These are phyloP conservation scores for Drosophila falleni DNA, from an alignment of 2,888 invertebrate genomes.

Conservation along the genomic window DNA sequence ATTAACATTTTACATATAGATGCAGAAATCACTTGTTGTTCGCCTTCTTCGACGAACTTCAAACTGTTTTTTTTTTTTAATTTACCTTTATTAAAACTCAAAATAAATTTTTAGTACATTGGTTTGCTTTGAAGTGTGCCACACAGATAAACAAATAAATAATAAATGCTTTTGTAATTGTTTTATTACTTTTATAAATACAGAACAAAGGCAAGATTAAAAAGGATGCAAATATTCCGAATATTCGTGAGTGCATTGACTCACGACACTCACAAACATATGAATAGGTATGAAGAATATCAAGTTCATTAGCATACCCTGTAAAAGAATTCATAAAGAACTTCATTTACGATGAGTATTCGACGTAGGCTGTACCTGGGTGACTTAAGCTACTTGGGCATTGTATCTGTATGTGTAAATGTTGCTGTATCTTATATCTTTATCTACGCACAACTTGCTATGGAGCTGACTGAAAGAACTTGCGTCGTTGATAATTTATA, in stretches of 20 bases:
- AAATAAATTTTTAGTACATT: too few relatives aligned
- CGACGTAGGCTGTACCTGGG: slow-evolving; percentile 48
- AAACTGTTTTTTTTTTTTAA: slow-evolving; percentile 31
- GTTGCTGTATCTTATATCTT: slow-evolving; percentile 29
- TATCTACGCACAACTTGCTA: slow-evolving; percentile 44
- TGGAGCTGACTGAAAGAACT: slow-evolving; percentile 17
- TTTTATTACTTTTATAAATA: slow-evolving; percentile 17
- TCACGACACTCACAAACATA: slow-evolving; percentile 29
- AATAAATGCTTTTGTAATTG: neutral
- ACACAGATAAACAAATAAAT: too few relatives aligned
- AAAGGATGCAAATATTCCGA: slow-evolving; percentile 2
- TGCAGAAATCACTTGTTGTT: slow-evolving; percentile 3
- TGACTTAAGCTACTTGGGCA: slow-evolving; percentile 13
- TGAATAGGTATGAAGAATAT: too few relatives aligned
- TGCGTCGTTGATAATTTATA: slow-evolving; percentile 74
- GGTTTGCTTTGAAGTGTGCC: too few relatives aligned
- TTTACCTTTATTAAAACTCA: neutral
- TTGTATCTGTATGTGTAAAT: slow-evolving; percentile 10
- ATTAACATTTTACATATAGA: slow-evolving; percentile 5
- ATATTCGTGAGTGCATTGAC: slow-evolving; percentile 42
- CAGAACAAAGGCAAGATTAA: neutral
- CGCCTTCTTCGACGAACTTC: neutral
- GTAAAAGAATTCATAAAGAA: slow-evolving; percentile 33
- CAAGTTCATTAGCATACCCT: slow-evolving; percentile 31
- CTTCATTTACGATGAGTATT: slow-evolving; percentile 51